These are phyloP conservation scores for Psilopogon haemacephalus DNA, from an alignment of 2,113 vertebrate genomes.

Conservation along the genomic window DNA sequence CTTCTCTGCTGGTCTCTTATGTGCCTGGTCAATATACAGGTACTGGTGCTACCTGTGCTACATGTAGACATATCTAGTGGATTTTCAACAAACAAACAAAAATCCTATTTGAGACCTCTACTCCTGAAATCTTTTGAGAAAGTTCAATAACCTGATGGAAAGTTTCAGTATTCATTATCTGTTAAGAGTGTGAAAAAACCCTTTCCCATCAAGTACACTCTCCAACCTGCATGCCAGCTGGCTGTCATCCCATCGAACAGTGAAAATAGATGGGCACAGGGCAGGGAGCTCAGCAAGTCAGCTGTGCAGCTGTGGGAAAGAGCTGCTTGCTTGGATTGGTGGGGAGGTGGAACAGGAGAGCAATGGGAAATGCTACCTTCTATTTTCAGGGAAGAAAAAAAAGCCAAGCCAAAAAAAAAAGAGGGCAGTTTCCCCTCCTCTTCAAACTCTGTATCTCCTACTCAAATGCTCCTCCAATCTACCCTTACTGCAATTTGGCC, in stretches of 20 bases:
- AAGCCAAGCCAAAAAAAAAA: neutral
- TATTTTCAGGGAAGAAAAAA: neutral
- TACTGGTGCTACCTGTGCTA: neutral
- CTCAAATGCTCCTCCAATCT: fast-evolving
- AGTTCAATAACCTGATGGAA: neutral
- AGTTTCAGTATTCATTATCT: neutral
- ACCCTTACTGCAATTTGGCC: no score
- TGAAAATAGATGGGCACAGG: neutral
- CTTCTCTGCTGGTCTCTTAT: neutral
- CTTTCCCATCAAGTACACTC: neutral
- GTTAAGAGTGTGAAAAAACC: neutral
- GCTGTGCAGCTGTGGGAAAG: neutral
- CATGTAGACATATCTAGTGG: neutral
- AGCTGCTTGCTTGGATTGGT: neutral
- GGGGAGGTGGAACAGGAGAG: neutral
- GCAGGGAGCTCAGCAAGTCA: neutral
- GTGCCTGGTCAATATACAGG: neutral
- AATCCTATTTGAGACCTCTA: neutral
- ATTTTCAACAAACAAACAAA: neutral
- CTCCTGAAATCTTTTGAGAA: neutral
- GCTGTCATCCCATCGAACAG: fast-evolving
- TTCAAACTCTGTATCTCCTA: neutral
- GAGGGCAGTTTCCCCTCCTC: neutral
- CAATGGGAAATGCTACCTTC: neutral
- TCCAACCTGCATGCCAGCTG: neutral